These are phyloP conservation scores for Sycon ciliatum DNA, from an alignment of 37 sponge, comb jelly and placozoan genomes.

Conservation along the genomic window DNA sequence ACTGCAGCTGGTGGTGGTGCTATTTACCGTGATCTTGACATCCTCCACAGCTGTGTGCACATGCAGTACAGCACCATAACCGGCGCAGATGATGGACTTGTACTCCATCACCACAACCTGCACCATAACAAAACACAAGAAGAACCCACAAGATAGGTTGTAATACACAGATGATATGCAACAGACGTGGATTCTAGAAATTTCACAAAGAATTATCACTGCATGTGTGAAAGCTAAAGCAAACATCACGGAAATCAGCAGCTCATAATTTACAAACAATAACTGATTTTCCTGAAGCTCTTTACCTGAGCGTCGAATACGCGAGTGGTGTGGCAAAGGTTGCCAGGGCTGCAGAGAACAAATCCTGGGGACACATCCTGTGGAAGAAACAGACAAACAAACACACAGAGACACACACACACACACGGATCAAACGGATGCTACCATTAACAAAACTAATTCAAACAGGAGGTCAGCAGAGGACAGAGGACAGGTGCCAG, in stretches of 20 bases:
- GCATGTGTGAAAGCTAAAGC: no score
- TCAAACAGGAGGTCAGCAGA: no score
- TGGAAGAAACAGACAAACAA: not conserved
- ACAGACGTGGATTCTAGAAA: no score
- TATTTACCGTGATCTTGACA: conserved; percentile 73
- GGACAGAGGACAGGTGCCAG: no score
- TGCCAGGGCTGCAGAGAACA: not conserved
- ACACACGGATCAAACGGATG: not conserved
- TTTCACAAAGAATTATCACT: no score
- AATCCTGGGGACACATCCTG: conserved; percentile 9
- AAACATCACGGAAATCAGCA: no score
- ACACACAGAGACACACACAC: no score
- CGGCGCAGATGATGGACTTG: conserved; percentile 91
- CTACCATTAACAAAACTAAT: no score
- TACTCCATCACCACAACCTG: conserved; percentile 79
- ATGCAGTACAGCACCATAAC: conserved; percentile 84
- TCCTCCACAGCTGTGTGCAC: conserved; percentile 85
- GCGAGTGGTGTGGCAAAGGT: not conserved
- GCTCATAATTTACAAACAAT: no score
- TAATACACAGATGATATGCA: no score
- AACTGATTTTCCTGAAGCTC: no score
- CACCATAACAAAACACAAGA: conserved; percentile 42
- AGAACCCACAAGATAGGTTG: conserved; percentile 71
- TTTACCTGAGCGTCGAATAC: conserved; percentile 2
- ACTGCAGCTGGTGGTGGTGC: not conserved